Evolutionary conservation across 1,140 invertebrate genomes (phyloP).

Genomic region (Drosophila pachea): DNA sequence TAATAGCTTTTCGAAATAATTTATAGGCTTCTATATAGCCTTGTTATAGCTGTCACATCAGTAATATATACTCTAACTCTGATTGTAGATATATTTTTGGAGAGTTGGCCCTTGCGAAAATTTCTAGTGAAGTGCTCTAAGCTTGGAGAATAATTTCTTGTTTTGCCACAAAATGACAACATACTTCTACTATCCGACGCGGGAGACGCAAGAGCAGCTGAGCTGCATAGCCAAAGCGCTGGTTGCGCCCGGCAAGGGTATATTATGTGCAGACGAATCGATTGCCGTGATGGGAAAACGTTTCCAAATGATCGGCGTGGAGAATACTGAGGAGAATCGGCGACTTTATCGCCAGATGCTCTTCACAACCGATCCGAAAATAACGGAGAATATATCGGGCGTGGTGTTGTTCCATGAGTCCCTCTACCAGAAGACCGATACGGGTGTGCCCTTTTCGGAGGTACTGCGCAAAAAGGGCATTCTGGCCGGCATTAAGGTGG

Average conservation of each 20-base stretch:
- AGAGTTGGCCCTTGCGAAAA: too few relatives aligned
- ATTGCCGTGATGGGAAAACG: slow-evolving; percentile 92
- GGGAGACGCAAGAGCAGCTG: slow-evolving; percentile 93
- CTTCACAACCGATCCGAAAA: slow-evolving; percentile 90
- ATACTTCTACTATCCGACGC: slow-evolving; percentile 89
- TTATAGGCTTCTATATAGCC: too few relatives aligned
- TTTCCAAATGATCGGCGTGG: slow-evolving; percentile 82
- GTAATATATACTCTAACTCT: background rate
- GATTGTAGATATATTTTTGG: too few relatives aligned
- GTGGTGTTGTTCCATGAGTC: slow-evolving; percentile 98
- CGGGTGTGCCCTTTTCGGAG: slow-evolving; percentile 90
- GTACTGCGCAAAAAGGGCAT: slow-evolving; percentile 90
- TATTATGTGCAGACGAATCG: slow-evolving; percentile 92
- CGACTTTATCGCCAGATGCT: slow-evolving; percentile 91
- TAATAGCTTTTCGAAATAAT: too few relatives aligned
- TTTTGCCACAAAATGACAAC: slow-evolving; percentile 83
- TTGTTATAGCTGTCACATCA: background rate
- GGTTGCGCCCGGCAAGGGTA: slow-evolving; percentile 93
- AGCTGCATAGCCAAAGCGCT: slow-evolving; percentile 92
- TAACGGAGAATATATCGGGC: slow-evolving; percentile 90
- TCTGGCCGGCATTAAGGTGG: slow-evolving; percentile 95
- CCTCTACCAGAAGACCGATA: slow-evolving; percentile 94
- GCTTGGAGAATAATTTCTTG: too few relatives aligned
- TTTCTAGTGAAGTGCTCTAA: too few relatives aligned
- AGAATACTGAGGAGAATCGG: slow-evolving; percentile 94